Conservation (phyloP, 1,140 invertebrate species). For the Rhysida immarginata region DNA sequence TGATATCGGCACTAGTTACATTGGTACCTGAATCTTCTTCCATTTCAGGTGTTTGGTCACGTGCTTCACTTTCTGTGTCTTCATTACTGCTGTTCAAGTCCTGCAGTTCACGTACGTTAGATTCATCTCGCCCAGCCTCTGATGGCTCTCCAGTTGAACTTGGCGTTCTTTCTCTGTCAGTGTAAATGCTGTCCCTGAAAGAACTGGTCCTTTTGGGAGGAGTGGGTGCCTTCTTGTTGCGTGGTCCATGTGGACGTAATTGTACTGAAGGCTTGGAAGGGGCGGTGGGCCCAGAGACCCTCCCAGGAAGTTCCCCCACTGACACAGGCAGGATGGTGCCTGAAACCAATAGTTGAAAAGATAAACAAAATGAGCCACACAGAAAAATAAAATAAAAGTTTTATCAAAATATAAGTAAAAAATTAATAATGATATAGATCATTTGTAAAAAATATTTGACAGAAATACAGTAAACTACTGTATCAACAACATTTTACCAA, state of each 20-base stretch:
- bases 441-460: too few species aligned
- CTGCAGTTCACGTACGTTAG: conserved; percentile 35
- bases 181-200: conserved; percentile 43
- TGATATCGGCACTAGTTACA: conserved; percentile 33
- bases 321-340: conserved; percentile 6
- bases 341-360: conserved; percentile 8
- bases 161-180: conserved; percentile 4
- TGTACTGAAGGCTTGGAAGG: conserved; percentile 40
- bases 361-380: background rate
- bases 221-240: conserved; percentile 83
- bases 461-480: too few species aligned
- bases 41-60: conserved; percentile 45
- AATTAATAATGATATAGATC: too few species aligned
- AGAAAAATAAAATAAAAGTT: background rate
- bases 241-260: conserved; percentile 55
- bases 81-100: conserved; percentile 33
- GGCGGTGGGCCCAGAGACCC: background rate
- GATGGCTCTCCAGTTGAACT: conserved; percentile 18
- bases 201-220: conserved; percentile 85
- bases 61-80: conserved; percentile 42
- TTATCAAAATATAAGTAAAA: background rate
- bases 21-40: conserved; percentile 35
- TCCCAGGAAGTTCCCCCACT: conserved; percentile 4
- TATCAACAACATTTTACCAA: too few species aligned
- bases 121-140: conserved; percentile 35